A percentile compares a stretch with the other conserved stretches of the same genome.
phyloP scores from a whole-genome alignment of 2,888 invertebrate species.

The Leucania comma region DNA sequence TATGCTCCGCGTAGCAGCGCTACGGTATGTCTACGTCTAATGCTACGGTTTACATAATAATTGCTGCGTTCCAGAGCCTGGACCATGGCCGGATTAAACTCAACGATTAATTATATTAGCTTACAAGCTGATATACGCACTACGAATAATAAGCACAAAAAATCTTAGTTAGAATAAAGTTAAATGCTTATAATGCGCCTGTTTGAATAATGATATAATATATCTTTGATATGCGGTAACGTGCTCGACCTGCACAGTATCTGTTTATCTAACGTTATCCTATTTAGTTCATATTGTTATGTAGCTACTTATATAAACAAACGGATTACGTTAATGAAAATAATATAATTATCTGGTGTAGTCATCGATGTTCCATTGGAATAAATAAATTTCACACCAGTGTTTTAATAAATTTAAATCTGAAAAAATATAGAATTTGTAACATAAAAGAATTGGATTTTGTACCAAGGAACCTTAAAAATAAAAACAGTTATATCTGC shows the following conservation, averaged over 20 bases:
- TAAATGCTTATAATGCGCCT: slow-evolving; percentile 33
- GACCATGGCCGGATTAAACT: no score
- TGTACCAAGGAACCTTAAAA: slow-evolving; percentile 32
- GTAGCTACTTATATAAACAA: slow-evolving; percentile 16
- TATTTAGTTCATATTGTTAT: slow-evolving; percentile 22
- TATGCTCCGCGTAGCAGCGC: background rate
- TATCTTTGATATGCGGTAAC: slow-evolving; percentile 47
- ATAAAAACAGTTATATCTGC: slow-evolving; percentile 14
- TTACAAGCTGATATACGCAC: background rate
- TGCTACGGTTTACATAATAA: background rate
- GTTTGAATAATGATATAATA: slow-evolving; percentile 34
- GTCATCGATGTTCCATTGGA: slow-evolving; percentile 1
- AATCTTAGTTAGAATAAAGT: slow-evolving; percentile 25
- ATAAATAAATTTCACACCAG: background rate
- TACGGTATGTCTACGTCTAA: background rate
- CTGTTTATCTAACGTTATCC: slow-evolving; percentile 33
- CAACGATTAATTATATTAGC: background rate
- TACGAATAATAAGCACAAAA: slow-evolving; percentile 24
- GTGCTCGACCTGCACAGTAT: slow-evolving; percentile 24
- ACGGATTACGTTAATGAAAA: slow-evolving; percentile 6
- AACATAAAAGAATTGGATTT: background rate
- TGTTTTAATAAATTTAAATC: background rate
- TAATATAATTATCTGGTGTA: slow-evolving; percentile 25
- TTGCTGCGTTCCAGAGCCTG: background rate
- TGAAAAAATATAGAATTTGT: background rate